Base-by-base conservation (phyloP, 92 coral and sea anemone genomes). In the Virgularia gustaviana region DNA sequence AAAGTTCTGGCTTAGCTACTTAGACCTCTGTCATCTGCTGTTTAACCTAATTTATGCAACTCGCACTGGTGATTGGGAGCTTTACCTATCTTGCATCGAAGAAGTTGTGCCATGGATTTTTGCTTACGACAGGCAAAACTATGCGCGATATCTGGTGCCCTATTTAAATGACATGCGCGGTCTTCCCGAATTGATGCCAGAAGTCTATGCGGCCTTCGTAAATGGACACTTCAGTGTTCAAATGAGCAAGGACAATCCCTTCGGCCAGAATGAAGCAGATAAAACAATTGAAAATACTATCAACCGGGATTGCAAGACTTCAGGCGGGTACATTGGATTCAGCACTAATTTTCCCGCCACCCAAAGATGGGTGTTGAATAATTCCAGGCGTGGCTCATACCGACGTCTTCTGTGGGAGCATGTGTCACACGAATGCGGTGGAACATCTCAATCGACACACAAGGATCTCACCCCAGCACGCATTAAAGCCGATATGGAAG, bases 181-280 rank as follows among this genome's bases (percentile, higher is more conserved):
- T 52, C 42, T 86, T 60, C 54, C 75, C 66, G 53, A 28, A 70
- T 45, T 67, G 56, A 71, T 78, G 49, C 77, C 81, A 11, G 78
- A 86, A n/a, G 83, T 83, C 56, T 15, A 78, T 67, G 35, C 57
- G 11, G 82, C 83, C 37, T 83, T 76, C 60, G 35, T 23, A 38
- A 52, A 41, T 1, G 87, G 83, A 23, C 73, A 79, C 16, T 75
- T 86, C 44, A 74, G 78, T 30, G 80, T 82, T 35, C 86, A 83
- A 60, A 83, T 83, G 84, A 76, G 66, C 25, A 61, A 66, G 38
- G 59, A 58, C 25, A 87, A 83, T 43, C 85, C 88, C 24, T 83
- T 83, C 51, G 91, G 83, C 22, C 79, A 71, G 36, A 83, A 80
- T 51, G 88, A 87, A 63, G 88, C 88, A 16, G 91, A 77, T 70